Evolutionary conservation across 2,888 invertebrate genomes (phyloP), one percentile per base, ranked within the genome.

Genomic region (Limnephilus auricula): DNA sequence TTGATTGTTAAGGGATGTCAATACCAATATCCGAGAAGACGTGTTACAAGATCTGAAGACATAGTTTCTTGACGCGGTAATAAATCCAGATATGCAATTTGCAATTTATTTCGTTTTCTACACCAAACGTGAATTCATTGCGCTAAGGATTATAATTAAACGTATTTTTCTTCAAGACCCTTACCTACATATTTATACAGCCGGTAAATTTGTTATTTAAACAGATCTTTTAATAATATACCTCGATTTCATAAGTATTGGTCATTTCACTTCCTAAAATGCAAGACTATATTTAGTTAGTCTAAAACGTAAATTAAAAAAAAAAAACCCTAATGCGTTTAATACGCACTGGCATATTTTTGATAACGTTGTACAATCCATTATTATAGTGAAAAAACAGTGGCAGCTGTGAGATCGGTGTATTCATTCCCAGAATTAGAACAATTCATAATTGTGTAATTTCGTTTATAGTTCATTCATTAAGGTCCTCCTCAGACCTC

Each of bases 41-140:
- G 32, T 15, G 34, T 82, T 82, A 25, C 82, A 15, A 82, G 12
- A 32, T 65, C 78, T 88, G 78, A 18, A 37, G 78, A 88, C 79
- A 88, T 18, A 80, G 30, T 89, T 79, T 30, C 37, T 40, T 85
- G 84, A 85, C 25, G 25, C 9, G 37, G 84, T 40, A 85, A 85
- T 85, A 85, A 85, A 85, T 85, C 40, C 30, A 85, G 84, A 85
- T 85, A 40, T 40, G 84, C 84, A 40, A 85, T 40, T 85, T 40
- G 30, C 84, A 13, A 85, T 45, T 45, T 85, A 85, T 85, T 40
- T 85, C 84, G 40, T 85, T 85, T 85, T 85, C 84, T 45, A 85
- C n/a, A 40, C 45, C 30, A 85, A 85, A 85, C 40, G 84, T n/a
- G 10, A 85, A 15, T 40, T 30, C n/a, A 85, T 30, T 85, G 25